Base-by-base conservation (phyloP, 2,113 vertebrate genomes). In the Platichthys flesus region DNA sequence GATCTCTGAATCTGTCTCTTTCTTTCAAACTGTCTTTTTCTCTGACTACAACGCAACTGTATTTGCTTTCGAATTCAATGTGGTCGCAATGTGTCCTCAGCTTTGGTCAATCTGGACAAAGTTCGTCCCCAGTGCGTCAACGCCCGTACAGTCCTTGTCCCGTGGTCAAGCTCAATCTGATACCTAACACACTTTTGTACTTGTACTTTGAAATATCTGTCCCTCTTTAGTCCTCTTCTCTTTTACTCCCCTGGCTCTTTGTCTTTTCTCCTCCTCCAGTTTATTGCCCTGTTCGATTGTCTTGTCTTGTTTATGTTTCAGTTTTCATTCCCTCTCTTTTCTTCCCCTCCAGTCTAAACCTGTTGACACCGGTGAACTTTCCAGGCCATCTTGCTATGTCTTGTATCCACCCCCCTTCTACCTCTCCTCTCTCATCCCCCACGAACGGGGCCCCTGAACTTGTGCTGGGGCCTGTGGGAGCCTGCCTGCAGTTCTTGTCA, bases 401-500 rank as follows among this genome's bases (percentile, higher is more conserved):
- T 60, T 12, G n/a, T 66, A 62, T 69, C 72, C 61, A 9, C 58
- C 76, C 45, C 52, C 55, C 16, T 37, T 31, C 16, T 51, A 16
- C 45, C n/a, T 23, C 40, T 42, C 40, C 40, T 23, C 20, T 49
- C 42, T 7, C 35, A 70, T 57, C 57, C 54, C 62, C 24, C 15
- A 5, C 8, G 7, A 15, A 1, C 2, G 3, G 47, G 59, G 71
- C 65, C 66, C 63, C 72, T 54, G 9, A 51, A 37, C 75, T 70
- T 64, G 51, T 72, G 65, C 69, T 51, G 9, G 69, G 76, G 84
- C 87, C 77, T 92, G 89, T 87, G 71, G 78, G 72, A 81, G 82
- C 91, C 75, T 88, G 84, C 20, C 69, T 84, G 62, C 49, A 14
- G 24, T 42, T 78, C 86, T 69, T 91, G 88, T 84, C 69, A 70